These are phyloP conservation scores for Charadrius vociferus DNA, from an alignment of 2,113 vertebrate species.

Conservation along the genomic window DNA sequence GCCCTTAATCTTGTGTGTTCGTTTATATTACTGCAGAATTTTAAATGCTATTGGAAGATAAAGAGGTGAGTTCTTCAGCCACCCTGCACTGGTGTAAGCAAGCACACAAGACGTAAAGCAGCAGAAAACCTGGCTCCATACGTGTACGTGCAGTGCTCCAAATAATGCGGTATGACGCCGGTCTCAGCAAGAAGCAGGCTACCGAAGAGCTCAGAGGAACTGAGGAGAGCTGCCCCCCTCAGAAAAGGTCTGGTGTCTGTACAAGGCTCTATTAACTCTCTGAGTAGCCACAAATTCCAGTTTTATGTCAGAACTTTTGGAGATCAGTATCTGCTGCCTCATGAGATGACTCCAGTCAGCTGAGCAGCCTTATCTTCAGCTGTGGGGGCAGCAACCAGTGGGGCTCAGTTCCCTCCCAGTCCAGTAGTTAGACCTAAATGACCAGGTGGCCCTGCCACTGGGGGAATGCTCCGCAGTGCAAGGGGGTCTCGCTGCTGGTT, in stretches of 20 bases:
- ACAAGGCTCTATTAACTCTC: not conserved
- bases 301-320: not conserved
- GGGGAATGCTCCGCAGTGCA: not conserved
- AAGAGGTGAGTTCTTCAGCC: not conserved
- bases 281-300: not conserved
- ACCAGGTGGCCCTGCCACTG: not conserved
- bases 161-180: not conserved
- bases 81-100: not conserved
- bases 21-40: not conserved
- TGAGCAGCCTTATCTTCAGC: not conserved
- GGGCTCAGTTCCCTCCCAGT: not conserved
- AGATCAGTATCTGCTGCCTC: not conserved
- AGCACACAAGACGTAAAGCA: not conserved
- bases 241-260: not conserved
- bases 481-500: not conserved
- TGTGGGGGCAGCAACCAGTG: not conserved
- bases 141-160: accelerated
- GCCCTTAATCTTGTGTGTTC: not conserved
- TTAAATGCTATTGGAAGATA: not conserved
- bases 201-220: not conserved
- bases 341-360: not conserved
- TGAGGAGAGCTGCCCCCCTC: not conserved
- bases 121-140: not conserved
- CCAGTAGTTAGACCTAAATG: not conserved
- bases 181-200: not conserved